Percentiles rank a stretch among this genome's conserved stretches.
These are phyloP conservation scores for Pocillopora damicornis DNA, from an alignment of 64 coral and sea anemone species.

Conservation along the genomic window DNA sequence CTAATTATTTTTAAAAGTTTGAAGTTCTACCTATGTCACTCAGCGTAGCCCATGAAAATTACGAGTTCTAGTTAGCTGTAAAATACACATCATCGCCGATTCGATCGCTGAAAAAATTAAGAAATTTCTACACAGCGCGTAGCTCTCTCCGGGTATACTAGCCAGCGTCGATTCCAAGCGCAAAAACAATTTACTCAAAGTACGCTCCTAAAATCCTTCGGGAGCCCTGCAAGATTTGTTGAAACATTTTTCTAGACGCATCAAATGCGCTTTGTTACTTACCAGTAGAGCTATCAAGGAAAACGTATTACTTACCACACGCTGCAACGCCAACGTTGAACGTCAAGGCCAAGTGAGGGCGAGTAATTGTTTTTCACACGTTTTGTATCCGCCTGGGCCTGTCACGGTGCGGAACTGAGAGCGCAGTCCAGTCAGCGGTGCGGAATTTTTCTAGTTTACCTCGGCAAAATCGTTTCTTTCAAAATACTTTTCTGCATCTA, in stretches of 20 bases:
- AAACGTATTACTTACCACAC: not conserved
- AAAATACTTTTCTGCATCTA: not conserved
- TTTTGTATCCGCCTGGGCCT: not conserved
- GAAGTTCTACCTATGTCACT: not conserved
- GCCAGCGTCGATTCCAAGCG: no score
- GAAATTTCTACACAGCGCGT: no score
- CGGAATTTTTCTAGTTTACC: not conserved
- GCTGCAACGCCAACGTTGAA: not conserved
- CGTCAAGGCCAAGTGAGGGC: not conserved
- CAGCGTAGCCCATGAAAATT: not conserved
- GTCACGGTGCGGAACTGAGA: constrained; percentile 12
- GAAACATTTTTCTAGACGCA: not conserved
- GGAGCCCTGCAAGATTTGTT: not conserved
- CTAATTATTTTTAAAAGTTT: no score
- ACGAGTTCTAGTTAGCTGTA: no score
- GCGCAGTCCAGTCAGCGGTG: not conserved
- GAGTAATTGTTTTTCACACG: not conserved
- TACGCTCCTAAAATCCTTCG: no score
- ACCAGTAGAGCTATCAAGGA: not conserved
- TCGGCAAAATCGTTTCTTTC: not conserved
- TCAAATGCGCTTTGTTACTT: not conserved
- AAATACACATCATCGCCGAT: no score
- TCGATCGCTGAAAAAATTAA: no score
- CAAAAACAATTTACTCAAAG: no score
- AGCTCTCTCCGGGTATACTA: no score